phyloP scores from a whole-genome alignment of 2,888 invertebrate genomes.

The Myopa tessellatipennis region DNA sequence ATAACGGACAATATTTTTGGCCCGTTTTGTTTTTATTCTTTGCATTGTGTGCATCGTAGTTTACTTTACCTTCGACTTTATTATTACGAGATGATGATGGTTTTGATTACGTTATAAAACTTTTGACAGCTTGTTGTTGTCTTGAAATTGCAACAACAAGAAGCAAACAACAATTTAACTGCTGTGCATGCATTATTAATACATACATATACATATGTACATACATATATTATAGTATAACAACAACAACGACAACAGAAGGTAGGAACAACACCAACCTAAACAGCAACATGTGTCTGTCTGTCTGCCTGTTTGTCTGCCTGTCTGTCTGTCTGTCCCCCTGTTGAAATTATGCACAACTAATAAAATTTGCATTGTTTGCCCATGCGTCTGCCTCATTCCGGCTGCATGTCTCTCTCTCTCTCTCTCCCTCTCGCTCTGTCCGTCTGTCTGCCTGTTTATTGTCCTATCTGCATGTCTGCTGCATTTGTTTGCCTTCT shows the following conservation, averaged over 20 bases:
- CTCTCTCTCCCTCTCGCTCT: not conserved
- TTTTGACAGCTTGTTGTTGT: not conserved
- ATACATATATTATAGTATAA: not conserved
- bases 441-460: not conserved
- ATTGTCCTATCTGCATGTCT: not conserved
- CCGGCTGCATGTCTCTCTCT: not conserved
- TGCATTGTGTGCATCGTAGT: no score
- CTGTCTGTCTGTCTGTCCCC: not conserved
- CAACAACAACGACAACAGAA: not conserved
- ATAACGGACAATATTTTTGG: no score
- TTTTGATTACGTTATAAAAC: not conserved
- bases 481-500: not conserved
- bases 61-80: no score
- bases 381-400: slow-evolving; percentile 1
- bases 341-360: slow-evolving; percentile 15
- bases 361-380: slow-evolving; percentile 31
- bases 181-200: no score
- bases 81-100: not conserved
- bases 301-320: not conserved
- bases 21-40: no score
- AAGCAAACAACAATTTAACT: no score
- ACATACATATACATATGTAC: no score
- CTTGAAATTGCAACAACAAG: not conserved
- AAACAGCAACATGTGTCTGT: not conserved
- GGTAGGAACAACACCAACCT: not conserved